A percentile compares a stretch with the other conserved stretches of the same genome.
Evolutionary conservation across 2,888 invertebrate genomes (phyloP).

Genomic region (Pherbina coryleti): DNA sequence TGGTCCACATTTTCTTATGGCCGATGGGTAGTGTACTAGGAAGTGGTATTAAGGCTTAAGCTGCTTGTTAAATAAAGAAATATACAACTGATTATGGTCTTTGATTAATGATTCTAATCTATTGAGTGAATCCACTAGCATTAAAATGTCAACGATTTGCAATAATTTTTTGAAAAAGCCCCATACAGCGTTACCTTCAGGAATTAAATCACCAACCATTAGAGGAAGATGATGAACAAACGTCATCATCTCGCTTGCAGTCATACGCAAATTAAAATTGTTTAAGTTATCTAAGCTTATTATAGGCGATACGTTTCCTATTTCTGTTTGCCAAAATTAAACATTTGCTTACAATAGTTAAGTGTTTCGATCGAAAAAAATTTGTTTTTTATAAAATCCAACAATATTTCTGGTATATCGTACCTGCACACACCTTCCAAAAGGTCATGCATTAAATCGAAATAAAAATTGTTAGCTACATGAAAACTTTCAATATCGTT

Average conservation of each 20-base stretch:
- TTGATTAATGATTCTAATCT: constrained; percentile 10
- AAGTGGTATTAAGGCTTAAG: constrained; percentile 37
- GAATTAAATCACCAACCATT: constrained; percentile 49
- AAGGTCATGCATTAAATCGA: constrained; percentile 53
- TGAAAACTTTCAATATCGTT: constrained; percentile 2
- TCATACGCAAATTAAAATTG: constrained; percentile 43
- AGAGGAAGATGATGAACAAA: constrained; percentile 45
- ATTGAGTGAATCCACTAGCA: constrained; percentile 23
- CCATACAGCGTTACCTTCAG: constrained; percentile 41
- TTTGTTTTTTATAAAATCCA: constrained; percentile 42
- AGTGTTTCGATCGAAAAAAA: constrained; percentile 44
- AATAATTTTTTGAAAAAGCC: constrained; percentile 39
- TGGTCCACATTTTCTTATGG: constrained; percentile 35
- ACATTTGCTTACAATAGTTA: constrained; percentile 46
- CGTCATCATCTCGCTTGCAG: constrained; percentile 45
- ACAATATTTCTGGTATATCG: constrained; percentile 44
- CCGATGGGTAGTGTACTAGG: constrained; percentile 25
- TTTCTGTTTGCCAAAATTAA: constrained; percentile 47
- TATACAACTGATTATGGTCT: constrained; percentile 22
- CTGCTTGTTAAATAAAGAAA: constrained; percentile 29
- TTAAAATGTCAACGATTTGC: constrained; percentile 44
- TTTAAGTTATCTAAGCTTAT: constrained; percentile 36
- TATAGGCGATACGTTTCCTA: constrained; percentile 40
- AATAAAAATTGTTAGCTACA: constrained; percentile 47
- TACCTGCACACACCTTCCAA: constrained; percentile 50